Evolutionary conservation across 1,140 invertebrate species (phyloP), one percentile per base, ranked within the genome.

Genomic region (Luehdorfia chinensis): DNA sequence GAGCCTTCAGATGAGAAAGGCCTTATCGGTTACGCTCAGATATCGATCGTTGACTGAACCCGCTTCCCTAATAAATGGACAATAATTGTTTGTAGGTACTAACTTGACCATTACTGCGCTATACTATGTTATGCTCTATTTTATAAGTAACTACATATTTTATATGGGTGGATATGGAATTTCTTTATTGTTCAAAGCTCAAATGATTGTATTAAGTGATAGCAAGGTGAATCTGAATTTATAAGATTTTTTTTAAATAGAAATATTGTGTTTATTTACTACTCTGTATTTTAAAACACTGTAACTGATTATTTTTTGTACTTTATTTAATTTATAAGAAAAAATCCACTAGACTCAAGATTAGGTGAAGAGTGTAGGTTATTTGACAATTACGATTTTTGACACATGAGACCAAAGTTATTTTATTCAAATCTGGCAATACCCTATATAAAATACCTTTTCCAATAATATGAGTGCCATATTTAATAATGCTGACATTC

Each of bases 21-120:
- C 5, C 88, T 99, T 48, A 92, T 98, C 72, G 98, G 97, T 66
- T 99, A 95, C 90, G 98, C 98, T 75, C 97, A 99, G 88, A 93
- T 99, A 61, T 97, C 97, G 25, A 93, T 97, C 71, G 93, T 93
- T 11, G 94, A 96, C 88, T 96, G 90, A 70, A 2, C 50, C 13
- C 33, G 8, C 39, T 21, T 34, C 49, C 18, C 18, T 11, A 8
- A 7, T 23, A 4, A 12, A 23, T 37, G 34, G 34, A 37, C 34
- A 37, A 37, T 37, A 37, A 59, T 49, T 15, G 44, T 53, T 54
- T 43, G 18, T 66, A 69, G 50, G 47, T 55, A 47, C 21, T 66
- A 60, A 56, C 33, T 31, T 64, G 61, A 58, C 46, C 52, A 49
- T 61, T 63, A 59, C 53, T 55, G 48, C 53, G 50, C 47, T 55